Evolutionary conservation across 2,888 invertebrate genomes (phyloP), one percentile per base, ranked within the genome.

Genomic region (Megalurothrips usitatus): DNA sequence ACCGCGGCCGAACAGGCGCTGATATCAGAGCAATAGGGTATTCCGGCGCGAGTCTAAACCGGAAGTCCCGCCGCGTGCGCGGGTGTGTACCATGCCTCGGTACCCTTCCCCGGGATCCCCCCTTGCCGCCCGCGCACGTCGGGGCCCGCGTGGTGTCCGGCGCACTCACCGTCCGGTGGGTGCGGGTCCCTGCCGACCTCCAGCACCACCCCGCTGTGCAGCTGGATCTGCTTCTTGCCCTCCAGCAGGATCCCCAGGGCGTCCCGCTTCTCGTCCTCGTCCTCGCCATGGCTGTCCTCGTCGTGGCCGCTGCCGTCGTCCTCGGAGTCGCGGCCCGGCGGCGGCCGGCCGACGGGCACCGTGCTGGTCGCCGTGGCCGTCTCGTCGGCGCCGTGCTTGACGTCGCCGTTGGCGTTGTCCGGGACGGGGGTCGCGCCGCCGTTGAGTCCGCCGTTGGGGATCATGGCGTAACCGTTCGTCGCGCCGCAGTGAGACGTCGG

Each of bases 181-280:
- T 26, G 68, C 26, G 26, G 68, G 26, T 75, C 68, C 23, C 68
- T 23, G 26, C 68, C 68, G 10, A 75, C 68, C 68, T 75, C 68
- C 23, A 75, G 26, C 68, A 75, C 68, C 68, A 11, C 26, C 23
- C 68, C 68, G 68, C 68, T 75, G 10, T 26, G 68, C 68, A 75
- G 68, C 68, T 75, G 23, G 68, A 75, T 26, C 26, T 26, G 23
- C 68, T 75, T 75, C 68, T 26, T 75, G 68, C 68, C 68, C 68
- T 75, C 68, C 68, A 75, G 0, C 26, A 75, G 68, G 68, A 75
- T 26, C 11, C 68, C 68, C 68, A 75, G 68, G 1, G 12, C 68
- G 68, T 75, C 68, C 23, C 68, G 68, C 26, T 26, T 23, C 26
- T 75, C 68, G 9, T n/a, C 63, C 63, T 63, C 68, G 11, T 75